A percentile compares a stretch with the other conserved stretches of the same genome.
phyloP scores from a whole-genome alignment of 2,797 vertebrate genomes.

The Columba guinea region DNA sequence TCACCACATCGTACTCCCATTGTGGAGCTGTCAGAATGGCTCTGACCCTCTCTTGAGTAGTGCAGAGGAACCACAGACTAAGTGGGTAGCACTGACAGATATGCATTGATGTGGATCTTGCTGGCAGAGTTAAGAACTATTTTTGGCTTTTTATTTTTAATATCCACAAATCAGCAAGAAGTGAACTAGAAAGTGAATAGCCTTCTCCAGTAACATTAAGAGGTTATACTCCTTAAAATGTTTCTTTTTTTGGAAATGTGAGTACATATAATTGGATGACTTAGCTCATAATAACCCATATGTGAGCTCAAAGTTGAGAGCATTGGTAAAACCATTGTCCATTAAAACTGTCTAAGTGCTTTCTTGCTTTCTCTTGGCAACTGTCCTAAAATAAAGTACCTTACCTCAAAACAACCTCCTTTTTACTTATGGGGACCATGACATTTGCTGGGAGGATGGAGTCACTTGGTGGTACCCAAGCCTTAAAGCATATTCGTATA shows the following conservation, averaged over 20 bases:
- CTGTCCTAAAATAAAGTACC: background rate
- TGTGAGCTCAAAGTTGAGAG: background rate
- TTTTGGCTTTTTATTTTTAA: slow-evolving; percentile 47
- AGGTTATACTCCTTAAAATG: background rate
- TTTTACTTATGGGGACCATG: background rate
- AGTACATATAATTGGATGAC: background rate
- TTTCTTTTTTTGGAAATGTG: background rate
- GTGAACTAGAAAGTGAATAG: background rate
- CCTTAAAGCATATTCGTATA: slow-evolving; percentile 9
- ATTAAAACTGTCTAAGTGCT: background rate
- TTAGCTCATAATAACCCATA: background rate
- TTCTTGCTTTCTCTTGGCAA: background rate
- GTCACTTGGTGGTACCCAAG: background rate
- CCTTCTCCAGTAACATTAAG: background rate
- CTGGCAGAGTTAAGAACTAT: background rate
- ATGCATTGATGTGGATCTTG: background rate
- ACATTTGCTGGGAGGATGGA: background rate
- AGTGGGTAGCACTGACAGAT: slow-evolving; percentile 57
- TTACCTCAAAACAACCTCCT: background rate
- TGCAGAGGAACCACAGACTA: background rate
- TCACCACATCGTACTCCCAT: slow-evolving; percentile 24
- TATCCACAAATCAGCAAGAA: slow-evolving; percentile 19
- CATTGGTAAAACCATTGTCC: background rate
- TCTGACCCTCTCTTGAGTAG: slow-evolving; percentile 21
- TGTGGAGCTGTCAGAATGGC: slow-evolving; percentile 50